Percentiles rank a stretch among this genome's conserved stretches.
phyloP scores from a whole-genome alignment of 2,113 vertebrate species.

The Pterocles orientalis region DNA sequence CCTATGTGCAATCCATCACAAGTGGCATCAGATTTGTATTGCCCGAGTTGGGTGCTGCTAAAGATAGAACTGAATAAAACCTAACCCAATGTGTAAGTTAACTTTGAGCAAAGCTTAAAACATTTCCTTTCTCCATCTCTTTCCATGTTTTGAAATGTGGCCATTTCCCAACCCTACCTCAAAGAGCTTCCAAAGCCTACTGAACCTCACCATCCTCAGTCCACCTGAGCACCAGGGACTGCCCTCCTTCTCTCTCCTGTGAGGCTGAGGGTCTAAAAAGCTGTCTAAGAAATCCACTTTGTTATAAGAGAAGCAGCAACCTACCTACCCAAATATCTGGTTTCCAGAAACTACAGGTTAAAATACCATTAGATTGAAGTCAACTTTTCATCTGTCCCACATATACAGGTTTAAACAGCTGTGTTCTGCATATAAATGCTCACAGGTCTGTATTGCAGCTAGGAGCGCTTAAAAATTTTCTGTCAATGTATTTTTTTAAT shows the following conservation, averaged over 20 bases:
- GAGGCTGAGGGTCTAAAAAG: background rate
- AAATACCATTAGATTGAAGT: slow-evolving; percentile 34
- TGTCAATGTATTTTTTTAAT: background rate
- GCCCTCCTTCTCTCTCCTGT: background rate
- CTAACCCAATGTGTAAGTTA: background rate
- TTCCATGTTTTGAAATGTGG: background rate
- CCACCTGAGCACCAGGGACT: background rate
- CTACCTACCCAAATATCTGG: background rate
- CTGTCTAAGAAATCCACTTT: background rate
- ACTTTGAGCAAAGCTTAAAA: slow-evolving; percentile 13
- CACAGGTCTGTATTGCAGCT: slow-evolving; percentile 6
- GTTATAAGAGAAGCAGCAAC: background rate
- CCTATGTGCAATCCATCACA: slow-evolving; percentile 82
- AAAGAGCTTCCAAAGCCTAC: background rate
- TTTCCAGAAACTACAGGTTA: slow-evolving; percentile 17
- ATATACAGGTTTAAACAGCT: slow-evolving; percentile 1
- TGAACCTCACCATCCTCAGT: fast-evolving
- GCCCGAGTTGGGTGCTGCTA: slow-evolving; percentile 51
- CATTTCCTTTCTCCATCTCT: background rate
- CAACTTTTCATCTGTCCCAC: slow-evolving; percentile 8
- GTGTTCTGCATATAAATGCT: background rate
- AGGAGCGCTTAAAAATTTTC: background rate
- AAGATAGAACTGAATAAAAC: slow-evolving; percentile 47
- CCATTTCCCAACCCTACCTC: background rate
- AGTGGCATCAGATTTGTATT: slow-evolving; percentile 78